phyloP scores from a whole-genome alignment of 2,797 vertebrate species.

The Schizothorax lantsangensis region DNA sequence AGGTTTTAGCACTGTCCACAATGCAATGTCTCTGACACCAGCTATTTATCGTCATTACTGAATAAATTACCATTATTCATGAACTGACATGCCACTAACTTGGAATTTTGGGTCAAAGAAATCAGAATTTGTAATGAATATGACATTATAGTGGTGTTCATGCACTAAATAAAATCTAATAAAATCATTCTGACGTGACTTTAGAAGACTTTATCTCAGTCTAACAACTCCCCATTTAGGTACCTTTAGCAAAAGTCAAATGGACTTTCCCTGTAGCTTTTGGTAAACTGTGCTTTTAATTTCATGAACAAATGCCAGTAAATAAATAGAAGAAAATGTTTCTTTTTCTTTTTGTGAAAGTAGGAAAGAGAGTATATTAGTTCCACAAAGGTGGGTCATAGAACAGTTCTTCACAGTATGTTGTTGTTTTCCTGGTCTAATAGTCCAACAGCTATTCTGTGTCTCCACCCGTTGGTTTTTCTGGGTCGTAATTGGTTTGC shows the following conservation, averaged over 20 bases:
- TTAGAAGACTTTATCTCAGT: background rate
- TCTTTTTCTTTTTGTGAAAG: background rate
- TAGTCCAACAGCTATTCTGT: background rate
- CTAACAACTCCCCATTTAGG: no score
- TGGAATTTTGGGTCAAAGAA: background rate
- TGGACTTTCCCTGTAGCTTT: background rate
- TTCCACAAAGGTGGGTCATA: slow-evolving; percentile 12
- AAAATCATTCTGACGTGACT: background rate
- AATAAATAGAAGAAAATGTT: background rate
- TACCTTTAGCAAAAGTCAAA: no score
- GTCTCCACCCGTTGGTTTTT: slow-evolving; percentile 5
- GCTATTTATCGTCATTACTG: background rate
- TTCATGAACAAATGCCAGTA: background rate
- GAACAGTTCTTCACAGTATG: background rate
- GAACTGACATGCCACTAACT: background rate
- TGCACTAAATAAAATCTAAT: no score
- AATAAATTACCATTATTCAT: background rate
- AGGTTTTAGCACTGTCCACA: background rate
- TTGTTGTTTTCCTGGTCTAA: slow-evolving; percentile 15
- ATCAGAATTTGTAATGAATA: background rate
- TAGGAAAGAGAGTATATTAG: background rate
- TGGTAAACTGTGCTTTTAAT: background rate
- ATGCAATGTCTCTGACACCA: background rate
- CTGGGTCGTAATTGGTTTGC: slow-evolving; percentile 38
- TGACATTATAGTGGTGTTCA: background rate